Base-by-base conservation (phyloP, 1,140 invertebrate genomes). In the Bombus fervidus region DNA sequence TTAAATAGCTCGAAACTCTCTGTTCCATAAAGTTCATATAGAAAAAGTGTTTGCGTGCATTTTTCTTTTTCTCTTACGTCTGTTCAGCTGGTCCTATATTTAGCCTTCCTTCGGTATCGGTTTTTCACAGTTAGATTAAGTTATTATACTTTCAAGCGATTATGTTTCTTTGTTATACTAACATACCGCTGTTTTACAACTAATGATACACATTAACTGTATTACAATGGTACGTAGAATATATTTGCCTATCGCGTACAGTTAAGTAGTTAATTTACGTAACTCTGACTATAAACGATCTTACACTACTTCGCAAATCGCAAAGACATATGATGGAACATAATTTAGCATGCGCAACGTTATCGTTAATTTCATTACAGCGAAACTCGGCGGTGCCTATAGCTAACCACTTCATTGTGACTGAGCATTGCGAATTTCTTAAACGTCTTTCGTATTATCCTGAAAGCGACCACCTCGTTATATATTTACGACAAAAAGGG, bases 301-400 rank as follows among this genome's bases (percentile, higher is more conserved):
- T 53, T 22, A 22, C 22, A 53, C 47, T 53, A 53, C 18, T 22
- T 53, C 47, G 47, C 47, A 22, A 53, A 18, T 53, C 5, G 47
- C 47, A 22, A 53, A 53, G 47, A 53, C 47, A 62, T 62, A 28
- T n/a, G 59, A 62, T n/a, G 28, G 28, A 62, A n/a, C 12, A n/a
- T n/a, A n/a, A 62, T 22, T 9, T 59, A 10, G 57, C 9, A 59
- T 2, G 59, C 57, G 28, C 28, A 59, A 28, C 28, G 57, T 25
- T 59, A 25, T n/a, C 57, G 31, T 84, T 84, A 84, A 84, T 84
- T 31, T 79, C 57, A 78, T 71, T 59, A 75, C 74, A 13, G 9
- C 31, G 39, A 37, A n/a, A 71, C 75, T 62, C 41, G n/a, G 62
- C 66, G 75, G 59, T 59, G 78, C n/a, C 75, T 15, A 25, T 25